Evolutionary conservation across 2,797 vertebrate genomes (phyloP).

Genomic region (Leptoclinus maculatus): DNA sequence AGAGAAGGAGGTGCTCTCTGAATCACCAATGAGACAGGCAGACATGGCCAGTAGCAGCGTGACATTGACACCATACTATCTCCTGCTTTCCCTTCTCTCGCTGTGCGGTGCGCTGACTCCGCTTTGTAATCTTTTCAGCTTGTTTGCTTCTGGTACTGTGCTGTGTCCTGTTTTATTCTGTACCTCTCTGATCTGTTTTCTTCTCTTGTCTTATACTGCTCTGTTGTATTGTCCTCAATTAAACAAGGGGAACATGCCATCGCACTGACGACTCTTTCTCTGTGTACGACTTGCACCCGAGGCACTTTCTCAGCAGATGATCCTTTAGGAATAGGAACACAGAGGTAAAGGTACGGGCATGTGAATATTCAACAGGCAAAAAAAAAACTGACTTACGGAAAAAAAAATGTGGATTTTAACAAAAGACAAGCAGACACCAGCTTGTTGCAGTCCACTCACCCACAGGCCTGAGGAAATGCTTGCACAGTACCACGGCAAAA

Average conservation of each 20-base stretch:
- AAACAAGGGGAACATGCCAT: slow-evolving; percentile 62
- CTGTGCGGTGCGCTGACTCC: background rate
- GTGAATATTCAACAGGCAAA: slow-evolving; percentile 65
- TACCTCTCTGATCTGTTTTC: slow-evolving; percentile 57
- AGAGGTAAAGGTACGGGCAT: slow-evolving; percentile 54
- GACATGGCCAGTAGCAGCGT: slow-evolving; percentile 44
- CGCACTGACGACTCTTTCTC: slow-evolving; percentile 55
- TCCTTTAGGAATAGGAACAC: slow-evolving; percentile 61
- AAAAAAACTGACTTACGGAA: slow-evolving; percentile 11
- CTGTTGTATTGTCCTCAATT: slow-evolving; percentile 69
- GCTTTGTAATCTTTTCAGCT: slow-evolving; percentile 46
- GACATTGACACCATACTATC: slow-evolving; percentile 40
- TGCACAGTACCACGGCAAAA: background rate
- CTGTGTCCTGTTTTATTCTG: slow-evolving; percentile 48
- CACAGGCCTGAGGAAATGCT: background rate
- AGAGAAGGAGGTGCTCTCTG: slow-evolving; percentile 27
- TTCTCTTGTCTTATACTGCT: slow-evolving; percentile 37
- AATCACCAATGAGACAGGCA: slow-evolving; percentile 62
- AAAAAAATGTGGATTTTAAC: slow-evolving; percentile 38
- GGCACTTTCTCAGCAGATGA: slow-evolving; percentile 51
- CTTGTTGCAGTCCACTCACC: slow-evolving; percentile 18
- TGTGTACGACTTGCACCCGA: slow-evolving; percentile 35
- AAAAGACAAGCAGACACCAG: slow-evolving; percentile 25
- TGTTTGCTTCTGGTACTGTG: slow-evolving; percentile 44
- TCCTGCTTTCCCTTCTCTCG: background rate